These are phyloP conservation scores for Coracopsis vasa DNA, from an alignment of 2,113 vertebrate genomes.

Conservation along the genomic window DNA sequence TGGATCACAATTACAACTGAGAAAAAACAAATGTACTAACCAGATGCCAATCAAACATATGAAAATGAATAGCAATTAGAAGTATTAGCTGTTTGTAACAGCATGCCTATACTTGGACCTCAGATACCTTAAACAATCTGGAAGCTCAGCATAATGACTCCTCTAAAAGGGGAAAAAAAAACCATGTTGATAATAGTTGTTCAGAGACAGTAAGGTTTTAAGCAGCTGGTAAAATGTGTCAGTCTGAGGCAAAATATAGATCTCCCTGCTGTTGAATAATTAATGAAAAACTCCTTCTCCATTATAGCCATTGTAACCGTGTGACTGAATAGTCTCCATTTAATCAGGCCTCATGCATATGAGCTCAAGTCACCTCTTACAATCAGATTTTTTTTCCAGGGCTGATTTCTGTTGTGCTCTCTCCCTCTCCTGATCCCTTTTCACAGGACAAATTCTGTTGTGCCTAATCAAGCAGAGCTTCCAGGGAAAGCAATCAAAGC, in stretches of 20 bases:
- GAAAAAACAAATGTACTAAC: constrained; percentile 6
- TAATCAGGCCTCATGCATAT: neutral
- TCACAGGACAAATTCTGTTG: neutral
- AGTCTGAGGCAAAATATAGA: constrained; percentile 25
- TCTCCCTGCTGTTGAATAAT: constrained; percentile 41
- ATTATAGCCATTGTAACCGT: neutral
- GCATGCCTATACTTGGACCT: neutral
- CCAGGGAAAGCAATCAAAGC: neutral
- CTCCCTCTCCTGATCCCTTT: neutral
- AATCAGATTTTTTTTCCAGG: neutral
- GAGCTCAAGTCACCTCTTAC: neutral
- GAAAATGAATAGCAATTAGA: neutral
- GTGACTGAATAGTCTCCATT: neutral
- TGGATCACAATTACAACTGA: neutral
- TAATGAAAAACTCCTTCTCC: neutral
- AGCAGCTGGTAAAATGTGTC: constrained; percentile 40
- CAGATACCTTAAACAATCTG: constrained; percentile 8
- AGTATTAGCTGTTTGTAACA: neutral
- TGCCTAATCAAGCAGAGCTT: constrained; percentile 4
- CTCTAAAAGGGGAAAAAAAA: neutral
- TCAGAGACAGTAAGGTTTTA: constrained; percentile 7
- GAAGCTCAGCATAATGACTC: neutral
- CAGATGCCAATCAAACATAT: neutral
- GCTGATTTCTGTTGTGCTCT: neutral
- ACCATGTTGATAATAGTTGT: neutral